Conservation (phyloP, 2,888 invertebrate species). For the Scelioninae gen. 2 region DNA sequence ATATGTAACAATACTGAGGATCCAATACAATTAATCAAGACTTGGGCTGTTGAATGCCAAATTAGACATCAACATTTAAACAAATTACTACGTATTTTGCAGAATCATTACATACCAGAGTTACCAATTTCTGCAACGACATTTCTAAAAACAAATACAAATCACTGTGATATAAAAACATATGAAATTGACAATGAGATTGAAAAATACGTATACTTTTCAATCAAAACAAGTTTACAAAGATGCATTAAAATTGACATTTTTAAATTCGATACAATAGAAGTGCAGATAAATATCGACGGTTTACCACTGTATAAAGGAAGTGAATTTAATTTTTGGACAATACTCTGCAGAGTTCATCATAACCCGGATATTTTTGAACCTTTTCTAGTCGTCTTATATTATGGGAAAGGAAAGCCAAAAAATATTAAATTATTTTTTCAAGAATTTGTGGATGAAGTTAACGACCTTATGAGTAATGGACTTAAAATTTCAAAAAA, state of each 20-base stretch:
- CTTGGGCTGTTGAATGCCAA: too few species aligned
- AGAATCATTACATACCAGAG: too few species aligned
- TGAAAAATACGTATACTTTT: slow-evolving; percentile 46
- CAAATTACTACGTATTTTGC: too few species aligned
- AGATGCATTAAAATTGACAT: slow-evolving; percentile 19
- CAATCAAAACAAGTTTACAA: slow-evolving; percentile 13
- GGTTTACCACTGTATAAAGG: slow-evolving; percentile 53
- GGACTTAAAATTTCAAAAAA: not conserved
- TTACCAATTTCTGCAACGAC: too few species aligned
- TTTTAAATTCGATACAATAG: slow-evolving; percentile 10
- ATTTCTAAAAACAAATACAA: too few species aligned
- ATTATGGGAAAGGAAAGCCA: slow-evolving; percentile 47
- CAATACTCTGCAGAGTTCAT: slow-evolving; percentile 50
- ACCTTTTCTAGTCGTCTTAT: slow-evolving; percentile 58
- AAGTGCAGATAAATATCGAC: slow-evolving; percentile 44
- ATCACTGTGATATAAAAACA: too few species aligned
- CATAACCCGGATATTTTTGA: slow-evolving; percentile 45
- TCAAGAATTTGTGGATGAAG: not conserved
- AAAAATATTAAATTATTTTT: slow-evolving; percentile 34
- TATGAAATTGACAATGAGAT: too few species aligned
- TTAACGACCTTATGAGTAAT: not conserved
- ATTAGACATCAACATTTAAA: too few species aligned
- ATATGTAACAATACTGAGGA: too few species aligned
- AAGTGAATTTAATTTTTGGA: slow-evolving; percentile 53
- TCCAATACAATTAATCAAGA: too few species aligned